Percentiles rank a stretch among this genome's conserved stretches.
Conservation (phyloP, 2,113 vertebrate genomes). For the Poeciliopsis turrubarensis region DNA sequence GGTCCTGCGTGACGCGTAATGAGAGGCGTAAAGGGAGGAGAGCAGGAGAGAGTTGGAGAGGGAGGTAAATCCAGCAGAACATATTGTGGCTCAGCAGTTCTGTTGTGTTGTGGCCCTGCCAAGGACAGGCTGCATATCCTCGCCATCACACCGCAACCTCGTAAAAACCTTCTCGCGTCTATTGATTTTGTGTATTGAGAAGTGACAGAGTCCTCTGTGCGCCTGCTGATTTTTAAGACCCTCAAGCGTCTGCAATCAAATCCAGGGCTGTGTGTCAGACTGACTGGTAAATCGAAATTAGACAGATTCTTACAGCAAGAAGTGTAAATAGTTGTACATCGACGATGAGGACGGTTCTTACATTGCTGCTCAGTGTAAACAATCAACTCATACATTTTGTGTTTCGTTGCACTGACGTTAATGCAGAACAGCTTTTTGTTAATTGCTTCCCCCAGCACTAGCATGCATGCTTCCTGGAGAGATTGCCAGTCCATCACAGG, state of each 20-base stretch:
- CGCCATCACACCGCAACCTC: conserved; percentile 36
- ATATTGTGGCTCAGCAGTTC: conserved; percentile 63
- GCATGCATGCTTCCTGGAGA: no score
- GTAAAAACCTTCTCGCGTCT: conserved; percentile 27
- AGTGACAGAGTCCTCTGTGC: conserved; percentile 26
- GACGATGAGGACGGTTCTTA: not conserved
- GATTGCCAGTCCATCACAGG: no score
- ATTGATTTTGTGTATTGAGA: conserved; percentile 47
- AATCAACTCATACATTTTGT: not conserved
- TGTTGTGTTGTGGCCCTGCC: conserved; percentile 38
- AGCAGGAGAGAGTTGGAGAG: not conserved
- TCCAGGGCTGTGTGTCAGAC: conserved; percentile 23
- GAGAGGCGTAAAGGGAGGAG: conserved; percentile 26
- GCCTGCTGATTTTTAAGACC: conserved; percentile 27
- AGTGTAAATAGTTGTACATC: not conserved
- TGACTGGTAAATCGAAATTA: conserved; percentile 1
- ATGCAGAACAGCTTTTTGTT: no score
- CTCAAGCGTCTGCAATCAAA: conserved; percentile 26
- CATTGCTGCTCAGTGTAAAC: not conserved
- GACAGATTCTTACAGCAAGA: conserved; percentile 1
- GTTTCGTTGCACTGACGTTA: no score
- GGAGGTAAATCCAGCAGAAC: conserved; percentile 52
- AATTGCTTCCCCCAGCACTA: not conserved
- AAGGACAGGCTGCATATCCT: conserved; percentile 51
- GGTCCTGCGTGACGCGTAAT: conserved; percentile 50